phyloP scores from a whole-genome alignment of 2,113 vertebrate genomes.

The Embiotoca jacksoni region DNA sequence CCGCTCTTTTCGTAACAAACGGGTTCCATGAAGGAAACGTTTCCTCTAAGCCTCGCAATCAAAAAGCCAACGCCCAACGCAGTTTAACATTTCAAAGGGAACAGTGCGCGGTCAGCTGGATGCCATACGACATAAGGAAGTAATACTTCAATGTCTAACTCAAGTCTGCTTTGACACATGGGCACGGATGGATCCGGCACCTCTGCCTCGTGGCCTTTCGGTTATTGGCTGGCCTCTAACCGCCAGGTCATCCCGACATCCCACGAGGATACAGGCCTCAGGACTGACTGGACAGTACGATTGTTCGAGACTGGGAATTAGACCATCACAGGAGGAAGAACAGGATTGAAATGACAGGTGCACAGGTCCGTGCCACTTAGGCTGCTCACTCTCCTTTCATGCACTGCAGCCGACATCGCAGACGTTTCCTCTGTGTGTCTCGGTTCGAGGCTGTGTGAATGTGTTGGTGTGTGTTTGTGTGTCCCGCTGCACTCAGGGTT shows the following conservation, averaged over 20 bases:
- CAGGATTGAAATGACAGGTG: conserved; percentile 57
- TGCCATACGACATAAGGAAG: conserved; percentile 7
- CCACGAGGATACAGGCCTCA: conserved; percentile 20
- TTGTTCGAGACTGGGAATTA: conserved; percentile 29
- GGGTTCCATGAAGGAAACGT: not conserved
- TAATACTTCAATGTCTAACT: conserved; percentile 41
- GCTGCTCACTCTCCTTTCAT: conserved; percentile 16
- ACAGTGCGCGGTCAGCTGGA: conserved; percentile 12
- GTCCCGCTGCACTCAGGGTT: not conserved
- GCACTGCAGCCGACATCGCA: not conserved
- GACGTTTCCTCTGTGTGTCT: not conserved
- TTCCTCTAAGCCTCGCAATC: not conserved
- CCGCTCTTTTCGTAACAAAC: too few relatives aligned
- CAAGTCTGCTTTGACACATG: conserved; percentile 17
- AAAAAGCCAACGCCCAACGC: conserved; percentile 19
- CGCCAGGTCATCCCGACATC: conserved; percentile 34
- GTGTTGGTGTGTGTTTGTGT: not conserved
- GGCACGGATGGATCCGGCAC: not conserved
- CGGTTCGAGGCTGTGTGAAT: not conserved
- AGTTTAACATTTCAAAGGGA: conserved; percentile 1
- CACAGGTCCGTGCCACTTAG: conserved; percentile 20
- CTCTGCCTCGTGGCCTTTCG: conserved; percentile 13
- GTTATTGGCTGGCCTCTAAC: conserved; percentile 22
- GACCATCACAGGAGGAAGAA: conserved; percentile 36
- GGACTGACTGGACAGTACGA: conserved; percentile 29